Base-by-base conservation (phyloP, 2,113 vertebrate genomes). In the Talpa occidentalis region DNA sequence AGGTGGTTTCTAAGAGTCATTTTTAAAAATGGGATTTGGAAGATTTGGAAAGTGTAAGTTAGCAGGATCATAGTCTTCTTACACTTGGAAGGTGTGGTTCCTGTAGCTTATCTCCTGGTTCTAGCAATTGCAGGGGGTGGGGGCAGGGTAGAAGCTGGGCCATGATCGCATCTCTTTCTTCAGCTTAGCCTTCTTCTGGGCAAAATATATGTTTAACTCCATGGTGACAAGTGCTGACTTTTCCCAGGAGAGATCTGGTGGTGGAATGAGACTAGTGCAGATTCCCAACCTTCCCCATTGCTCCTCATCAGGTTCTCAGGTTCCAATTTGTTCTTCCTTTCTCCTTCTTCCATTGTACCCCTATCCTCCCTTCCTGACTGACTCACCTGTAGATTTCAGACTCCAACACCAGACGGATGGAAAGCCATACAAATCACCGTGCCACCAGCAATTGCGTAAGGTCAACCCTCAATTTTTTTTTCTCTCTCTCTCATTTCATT, bases 111-210 rank as follows among this genome's bases (percentile, higher is more conserved):
- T 47, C n/a, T 70, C 4, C 22, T 6, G 35, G 16, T 4, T 85
- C 42, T 32, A 21, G 16, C 0, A 0, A 26, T 22, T n/a, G 30
- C 19, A 16, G 2, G 6, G 4, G 56, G 2, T 3, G 4, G 44
- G 11, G 26, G 5, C 40, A 42, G 19, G 2, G 3, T 66, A 26
- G 26, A 37, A 52, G 10, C 16, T 1, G 40, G 40, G 69, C 54
- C 2, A 2, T 2, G 11, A 42, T 7, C 2, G 6, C 3, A 32
- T 7, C 2, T 17, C 37, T 40, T n/a, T 54, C 14, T 37, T 62
- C 10, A 47, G n/a, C 47, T 32, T 47, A n/a, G 47, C 7, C 24
- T n/a, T 6, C 30, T 30, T 3, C 28, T 11, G 40, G 81, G 35
- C 0, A 40, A 69, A 21, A n/a, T 11, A 1, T 35, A 14, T 6